A percentile compares a stretch with the other conserved stretches of the same genome.
phyloP scores from a whole-genome alignment of 2,113 vertebrate species.

The Willisornis vidua region DNA sequence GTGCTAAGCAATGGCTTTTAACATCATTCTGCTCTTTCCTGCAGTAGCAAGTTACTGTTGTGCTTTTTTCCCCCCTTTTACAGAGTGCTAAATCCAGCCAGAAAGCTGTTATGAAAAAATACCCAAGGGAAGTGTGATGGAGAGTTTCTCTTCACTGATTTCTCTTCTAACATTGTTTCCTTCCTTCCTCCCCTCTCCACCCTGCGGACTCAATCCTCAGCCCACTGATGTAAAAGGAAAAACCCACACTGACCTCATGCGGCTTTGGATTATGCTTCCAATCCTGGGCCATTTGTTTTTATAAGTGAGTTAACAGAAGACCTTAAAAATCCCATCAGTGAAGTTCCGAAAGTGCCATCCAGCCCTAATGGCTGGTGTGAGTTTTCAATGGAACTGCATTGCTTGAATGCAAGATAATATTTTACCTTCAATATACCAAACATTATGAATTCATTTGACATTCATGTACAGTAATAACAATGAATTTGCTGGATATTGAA shows the following conservation, averaged over 20 bases:
- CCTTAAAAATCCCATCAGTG: neutral
- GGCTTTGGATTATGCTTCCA: neutral
- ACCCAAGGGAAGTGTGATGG: conserved; percentile 40
- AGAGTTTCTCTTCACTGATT: conserved; percentile 50
- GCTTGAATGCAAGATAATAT: neutral
- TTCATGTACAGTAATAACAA: conserved; percentile 40
- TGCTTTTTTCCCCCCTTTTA: neutral
- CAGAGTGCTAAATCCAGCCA: conserved; percentile 40
- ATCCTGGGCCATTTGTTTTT: conserved; percentile 37
- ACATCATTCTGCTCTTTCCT: neutral
- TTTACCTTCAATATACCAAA: conserved; percentile 28
- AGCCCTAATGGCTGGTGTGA: neutral
- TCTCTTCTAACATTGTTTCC: conserved; percentile 59
- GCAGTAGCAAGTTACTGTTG: neutral
- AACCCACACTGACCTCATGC: conserved; percentile 49
- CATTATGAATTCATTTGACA: conserved; percentile 49
- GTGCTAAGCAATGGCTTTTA: neutral
- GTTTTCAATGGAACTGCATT: neutral
- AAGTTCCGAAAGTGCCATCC: neutral
- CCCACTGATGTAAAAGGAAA: conserved; percentile 59
- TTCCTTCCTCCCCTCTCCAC: conserved; percentile 61
- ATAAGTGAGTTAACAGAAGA: neutral
- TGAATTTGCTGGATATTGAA: conserved; percentile 47
- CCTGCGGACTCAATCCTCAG: neutral
- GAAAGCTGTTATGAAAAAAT: conserved; percentile 45